Percentiles rank a stretch among this genome's conserved stretches.
Conservation (phyloP, 2,888 invertebrate species). For the Druceiella hillmani region DNA sequence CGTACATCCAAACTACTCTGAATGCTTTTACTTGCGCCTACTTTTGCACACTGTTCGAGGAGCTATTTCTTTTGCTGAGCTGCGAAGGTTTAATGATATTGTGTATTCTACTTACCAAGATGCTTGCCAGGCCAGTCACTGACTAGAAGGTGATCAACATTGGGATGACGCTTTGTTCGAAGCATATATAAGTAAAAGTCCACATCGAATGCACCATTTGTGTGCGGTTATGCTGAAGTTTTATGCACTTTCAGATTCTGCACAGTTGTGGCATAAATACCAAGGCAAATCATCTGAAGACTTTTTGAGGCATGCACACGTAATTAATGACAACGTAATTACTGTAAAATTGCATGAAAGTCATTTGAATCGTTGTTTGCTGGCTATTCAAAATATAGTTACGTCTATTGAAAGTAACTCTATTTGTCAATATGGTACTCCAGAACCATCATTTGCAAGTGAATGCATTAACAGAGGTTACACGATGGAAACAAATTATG, state of each 20-base stretch:
- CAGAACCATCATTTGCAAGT: neutral
- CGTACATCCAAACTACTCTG: conserved; percentile 20
- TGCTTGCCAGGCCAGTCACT: conserved; percentile 23
- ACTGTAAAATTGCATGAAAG: too few species aligned
- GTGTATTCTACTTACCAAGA: conserved; percentile 20
- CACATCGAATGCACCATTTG: conserved; percentile 7
- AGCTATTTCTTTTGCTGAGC: conserved; percentile 27
- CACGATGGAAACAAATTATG: too few species aligned
- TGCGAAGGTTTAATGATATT: conserved; percentile 15
- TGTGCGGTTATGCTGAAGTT: conserved; percentile 4
- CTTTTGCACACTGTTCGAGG: conserved; percentile 26
- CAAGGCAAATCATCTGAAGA: conserved; percentile 22
- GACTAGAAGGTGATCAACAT: conserved; percentile 29
- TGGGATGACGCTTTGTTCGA: conserved; percentile 26
- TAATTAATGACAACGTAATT: too few species aligned
- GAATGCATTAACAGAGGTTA: too few species aligned
- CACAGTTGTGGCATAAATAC: neutral
- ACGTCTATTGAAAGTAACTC: neutral
- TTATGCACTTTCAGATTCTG: neutral
- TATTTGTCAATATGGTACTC: neutral
- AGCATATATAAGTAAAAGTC: conserved; percentile 13
- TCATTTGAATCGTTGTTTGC: conserved; percentile 1
- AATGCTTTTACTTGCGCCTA: conserved; percentile 24
- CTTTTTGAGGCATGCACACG: conserved; percentile 6
- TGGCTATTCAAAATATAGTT: neutral